Conservation (phyloP, 2,797 vertebrate genomes). For the Sebastes kiyomatsui region DNA sequence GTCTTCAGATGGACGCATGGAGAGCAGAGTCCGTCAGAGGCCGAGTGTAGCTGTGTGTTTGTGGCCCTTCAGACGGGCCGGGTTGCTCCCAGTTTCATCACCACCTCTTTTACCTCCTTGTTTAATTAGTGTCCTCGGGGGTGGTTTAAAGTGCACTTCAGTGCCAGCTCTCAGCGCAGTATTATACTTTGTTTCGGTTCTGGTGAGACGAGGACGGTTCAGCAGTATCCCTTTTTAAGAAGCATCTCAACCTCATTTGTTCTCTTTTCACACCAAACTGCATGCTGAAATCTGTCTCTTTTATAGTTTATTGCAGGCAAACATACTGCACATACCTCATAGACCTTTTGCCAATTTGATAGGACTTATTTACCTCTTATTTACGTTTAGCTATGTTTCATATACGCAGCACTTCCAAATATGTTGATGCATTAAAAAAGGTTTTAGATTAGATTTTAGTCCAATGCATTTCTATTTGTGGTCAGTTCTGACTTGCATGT, state of each 20-base stretch:
- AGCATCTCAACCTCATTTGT: background rate
- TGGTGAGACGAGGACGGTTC: background rate
- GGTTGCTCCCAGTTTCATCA: conserved; percentile 53
- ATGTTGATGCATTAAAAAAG: background rate
- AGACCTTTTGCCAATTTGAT: accelerated
- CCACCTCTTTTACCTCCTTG: conserved; percentile 1
- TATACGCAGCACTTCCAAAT: background rate
- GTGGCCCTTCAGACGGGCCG: conserved; percentile 10
- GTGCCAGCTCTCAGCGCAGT: background rate
- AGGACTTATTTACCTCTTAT: background rate
- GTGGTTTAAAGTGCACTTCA: background rate
- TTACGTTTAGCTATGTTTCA: too few relatives aligned
- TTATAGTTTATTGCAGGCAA: background rate
- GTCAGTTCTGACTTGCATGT: background rate
- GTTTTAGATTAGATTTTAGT: too few relatives aligned
- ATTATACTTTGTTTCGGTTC: background rate
- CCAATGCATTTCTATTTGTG: background rate
- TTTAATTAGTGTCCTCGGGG: conserved; percentile 31
- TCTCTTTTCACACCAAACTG: background rate
- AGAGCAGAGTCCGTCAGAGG: background rate
- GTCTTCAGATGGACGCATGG: background rate
- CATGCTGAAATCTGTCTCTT: background rate
- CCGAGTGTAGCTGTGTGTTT: background rate
- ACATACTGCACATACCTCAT: background rate
- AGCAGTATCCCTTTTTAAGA: background rate